phyloP scores from a whole-genome alignment of 2,888 invertebrate species.

The Ashinkailepas kermadecensis region DNA sequence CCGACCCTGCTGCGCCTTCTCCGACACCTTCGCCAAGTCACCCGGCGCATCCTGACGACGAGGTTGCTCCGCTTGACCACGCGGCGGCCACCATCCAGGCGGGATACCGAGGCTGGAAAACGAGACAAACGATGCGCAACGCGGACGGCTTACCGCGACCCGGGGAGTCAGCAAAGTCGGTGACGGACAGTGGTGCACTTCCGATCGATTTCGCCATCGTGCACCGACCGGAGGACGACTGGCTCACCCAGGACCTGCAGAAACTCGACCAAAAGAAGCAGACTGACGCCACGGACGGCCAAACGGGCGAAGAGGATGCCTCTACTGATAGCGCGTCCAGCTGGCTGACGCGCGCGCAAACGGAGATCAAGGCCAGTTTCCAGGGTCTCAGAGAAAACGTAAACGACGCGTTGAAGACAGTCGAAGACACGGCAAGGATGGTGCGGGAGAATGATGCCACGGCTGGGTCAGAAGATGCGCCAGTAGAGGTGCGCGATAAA shows the following conservation, averaged over 20 bases:
- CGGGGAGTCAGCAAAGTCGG: background rate
- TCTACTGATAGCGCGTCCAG: background rate
- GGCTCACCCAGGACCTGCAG: background rate
- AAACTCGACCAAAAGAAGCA: background rate
- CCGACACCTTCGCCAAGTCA: background rate
- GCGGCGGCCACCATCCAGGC: background rate
- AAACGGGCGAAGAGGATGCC: background rate
- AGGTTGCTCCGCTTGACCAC: background rate
- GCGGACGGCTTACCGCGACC: background rate
- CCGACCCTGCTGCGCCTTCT: background rate
- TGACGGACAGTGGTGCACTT: constrained; percentile 9
- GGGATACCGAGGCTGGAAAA: background rate
- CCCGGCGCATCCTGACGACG: background rate
- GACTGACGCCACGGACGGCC: background rate
- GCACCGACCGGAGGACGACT: constrained; percentile 15
- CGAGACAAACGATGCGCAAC: background rate
- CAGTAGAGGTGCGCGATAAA: background rate
- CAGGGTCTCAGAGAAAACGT: background rate
- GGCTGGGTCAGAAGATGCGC: background rate
- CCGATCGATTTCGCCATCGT: constrained; percentile 12
- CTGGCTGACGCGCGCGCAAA: background rate
- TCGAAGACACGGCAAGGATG: background rate
- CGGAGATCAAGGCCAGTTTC: background rate
- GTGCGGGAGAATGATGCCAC: background rate
- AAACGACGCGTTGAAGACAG: background rate